Base-by-base conservation (phyloP, 1,140 invertebrate genomes). In the Trigoniulus corallinus region DNA sequence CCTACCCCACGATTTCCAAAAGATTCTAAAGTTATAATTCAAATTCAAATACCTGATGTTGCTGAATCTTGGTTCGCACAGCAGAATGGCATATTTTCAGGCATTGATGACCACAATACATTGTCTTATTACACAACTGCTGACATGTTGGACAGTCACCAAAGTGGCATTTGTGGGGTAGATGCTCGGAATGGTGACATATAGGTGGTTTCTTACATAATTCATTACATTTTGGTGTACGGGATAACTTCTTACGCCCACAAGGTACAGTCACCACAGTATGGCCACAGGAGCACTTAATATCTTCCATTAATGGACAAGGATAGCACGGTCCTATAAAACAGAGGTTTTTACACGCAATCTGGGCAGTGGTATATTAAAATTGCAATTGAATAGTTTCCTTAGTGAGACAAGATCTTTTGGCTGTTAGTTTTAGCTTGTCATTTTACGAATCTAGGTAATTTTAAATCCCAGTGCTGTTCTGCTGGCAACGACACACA, bases 261-360 rank as follows among this genome's bases (percentile, higher is more conserved):
- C 91, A 95, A 0, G 88, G 86, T 2, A 94, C 83, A 15, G 72
- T 78, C 21, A 87, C 75, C 47, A 74, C 77, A 24, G 83, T 89
- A 34, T 70, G 69, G 27, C 85, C 84, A 68, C 92, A 96, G 39
- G 75, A 73, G 60, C 92, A 96, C 20, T 76, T 78, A 0, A 94
- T 74, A 58, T 79, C 74, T 2, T 81, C 80, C 22, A 79, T 83
- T 50, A 80, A 63, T 2, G 77, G 76, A 59, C 91, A 96, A 0
- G 91, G 91, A 67, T 91, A 95, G 58, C 92, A 96, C 0, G 80
- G 82, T 0, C 89, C 89, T 67, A 51, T 7, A 48, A 49, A 48
- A 48, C 41, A 44, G 20, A 48, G 39, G n/a, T n/a, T n/a, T n/a
- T n/a, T n/a, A n/a, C n/a, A n/a, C n/a, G n/a, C n/a, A n/a, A n/a